Conservation (phyloP, 2,113 vertebrate species). For the Otus sunia region DNA sequence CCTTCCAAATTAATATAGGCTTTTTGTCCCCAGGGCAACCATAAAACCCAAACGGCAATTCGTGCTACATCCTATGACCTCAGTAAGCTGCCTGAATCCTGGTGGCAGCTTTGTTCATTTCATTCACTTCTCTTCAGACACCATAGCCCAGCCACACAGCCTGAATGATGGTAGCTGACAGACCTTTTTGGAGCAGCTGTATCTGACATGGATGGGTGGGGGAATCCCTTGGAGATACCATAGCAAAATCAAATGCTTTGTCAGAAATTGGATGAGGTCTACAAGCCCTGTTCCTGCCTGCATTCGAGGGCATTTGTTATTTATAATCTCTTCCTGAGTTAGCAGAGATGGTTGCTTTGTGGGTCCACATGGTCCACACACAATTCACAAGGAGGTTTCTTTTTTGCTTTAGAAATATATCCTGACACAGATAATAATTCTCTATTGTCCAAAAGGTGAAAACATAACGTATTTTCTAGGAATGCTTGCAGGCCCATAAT, state of each 20-base stretch:
- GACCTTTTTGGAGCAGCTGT: background rate
- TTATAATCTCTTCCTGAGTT: background rate
- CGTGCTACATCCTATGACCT: background rate
- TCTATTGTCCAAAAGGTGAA: background rate
- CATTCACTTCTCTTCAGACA: background rate
- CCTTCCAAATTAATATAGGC: background rate
- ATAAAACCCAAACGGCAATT: background rate
- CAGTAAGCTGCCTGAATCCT: background rate
- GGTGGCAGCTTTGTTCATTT: background rate
- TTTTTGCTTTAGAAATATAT: background rate
- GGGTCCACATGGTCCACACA: background rate
- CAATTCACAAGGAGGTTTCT: background rate
- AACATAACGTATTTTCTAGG: background rate
- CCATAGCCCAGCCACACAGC: background rate
- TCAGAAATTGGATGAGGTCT: background rate
- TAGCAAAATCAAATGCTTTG: background rate
- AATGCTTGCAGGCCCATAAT: background rate
- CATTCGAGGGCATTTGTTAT: background rate
- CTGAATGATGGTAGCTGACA: background rate
- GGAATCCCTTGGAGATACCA: background rate
- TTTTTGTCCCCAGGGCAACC: background rate
- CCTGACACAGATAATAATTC: background rate
- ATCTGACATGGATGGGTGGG: background rate
- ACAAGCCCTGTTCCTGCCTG: background rate
- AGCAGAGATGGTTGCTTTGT: background rate